Conservation (phyloP, 2,113 vertebrate species). For the Anarhynchus alexandrinus region DNA sequence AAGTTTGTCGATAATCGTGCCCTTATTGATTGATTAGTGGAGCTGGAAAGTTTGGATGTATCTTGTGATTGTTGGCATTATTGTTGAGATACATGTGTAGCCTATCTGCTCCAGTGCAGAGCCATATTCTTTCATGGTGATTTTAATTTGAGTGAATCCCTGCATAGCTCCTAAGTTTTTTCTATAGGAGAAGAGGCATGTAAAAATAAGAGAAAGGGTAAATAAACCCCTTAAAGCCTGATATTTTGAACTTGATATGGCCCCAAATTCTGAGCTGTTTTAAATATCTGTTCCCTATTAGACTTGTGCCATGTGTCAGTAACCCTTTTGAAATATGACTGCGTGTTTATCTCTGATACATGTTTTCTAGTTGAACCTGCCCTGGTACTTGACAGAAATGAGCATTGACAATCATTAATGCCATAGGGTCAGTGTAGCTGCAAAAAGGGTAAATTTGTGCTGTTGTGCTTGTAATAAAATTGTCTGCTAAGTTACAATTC, state of each 20-base stretch:
- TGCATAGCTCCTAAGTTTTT: background rate
- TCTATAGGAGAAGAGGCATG: background rate
- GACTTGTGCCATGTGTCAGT: background rate
- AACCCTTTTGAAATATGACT: background rate
- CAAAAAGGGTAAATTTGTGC: background rate
- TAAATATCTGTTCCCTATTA: background rate
- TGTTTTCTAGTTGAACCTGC: background rate
- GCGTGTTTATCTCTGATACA: background rate
- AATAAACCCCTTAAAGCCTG: background rate
- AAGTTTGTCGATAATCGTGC: background rate
- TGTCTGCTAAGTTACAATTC: background rate
- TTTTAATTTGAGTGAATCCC: background rate
- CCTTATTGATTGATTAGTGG: background rate
- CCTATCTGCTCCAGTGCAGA: background rate
- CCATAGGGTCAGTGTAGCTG: background rate
- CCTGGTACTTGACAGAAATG: background rate
- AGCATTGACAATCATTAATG: background rate
- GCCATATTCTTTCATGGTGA: background rate
- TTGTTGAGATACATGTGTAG: background rate
- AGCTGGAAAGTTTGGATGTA: background rate
- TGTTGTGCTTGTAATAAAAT: background rate
- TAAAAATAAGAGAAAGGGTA: background rate
- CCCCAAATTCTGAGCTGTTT: background rate
- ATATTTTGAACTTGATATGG: background rate
- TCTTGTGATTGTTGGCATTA: background rate